Evolutionary conservation across 2,888 invertebrate species (phyloP), one percentile per base, ranked within the genome.

Genomic region (Helicoverpa assulta): DNA sequence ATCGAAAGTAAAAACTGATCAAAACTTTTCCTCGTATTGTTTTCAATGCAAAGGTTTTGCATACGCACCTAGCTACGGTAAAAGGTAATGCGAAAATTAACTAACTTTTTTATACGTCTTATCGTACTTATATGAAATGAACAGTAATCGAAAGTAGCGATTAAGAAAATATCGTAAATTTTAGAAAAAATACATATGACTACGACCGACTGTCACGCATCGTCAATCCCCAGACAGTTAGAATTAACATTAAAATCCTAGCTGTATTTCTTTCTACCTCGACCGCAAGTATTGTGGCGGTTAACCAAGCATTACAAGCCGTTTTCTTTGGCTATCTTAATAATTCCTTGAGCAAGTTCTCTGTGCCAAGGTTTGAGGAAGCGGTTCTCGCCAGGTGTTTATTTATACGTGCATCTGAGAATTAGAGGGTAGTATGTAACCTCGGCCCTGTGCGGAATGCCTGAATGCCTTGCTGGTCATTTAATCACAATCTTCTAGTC

Each of bases 281-380:
- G 26, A 29, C 57, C 43, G 19, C 57, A 57, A 51, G 19, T 51
- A n/a, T 21, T 62, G 52, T 18, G 12, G 57, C 21, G 47, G 43
- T 67, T 66, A 43, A 5, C 29, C 59, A 67, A 56, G 58, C 47
- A 54, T 70, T n/a, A 50, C 60, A 57, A 59, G 40, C 21, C 18
- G 60, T 60, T 68, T 74, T 58, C 60, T 64, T 74, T 71, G 65
- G 65, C 76, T 50, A 63, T 70, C 52, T 54, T 33, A 61, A 61
- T 52, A 67, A 67, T 67, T 64, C 54, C 54, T 60, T 67, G 55
- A 21, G 37, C 81, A 75, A 82, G 82, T 80, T 78, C 76, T 76
- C 14, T 76, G 76, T 81, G 84, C 83, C 83, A 83, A 83, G 80
- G 84, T 70, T 68, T 54, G 55, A 80, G 83, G 81, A 83, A 78